Base-by-base conservation (phyloP, 2,797 vertebrate genomes). In the Coilia nasus region DNA sequence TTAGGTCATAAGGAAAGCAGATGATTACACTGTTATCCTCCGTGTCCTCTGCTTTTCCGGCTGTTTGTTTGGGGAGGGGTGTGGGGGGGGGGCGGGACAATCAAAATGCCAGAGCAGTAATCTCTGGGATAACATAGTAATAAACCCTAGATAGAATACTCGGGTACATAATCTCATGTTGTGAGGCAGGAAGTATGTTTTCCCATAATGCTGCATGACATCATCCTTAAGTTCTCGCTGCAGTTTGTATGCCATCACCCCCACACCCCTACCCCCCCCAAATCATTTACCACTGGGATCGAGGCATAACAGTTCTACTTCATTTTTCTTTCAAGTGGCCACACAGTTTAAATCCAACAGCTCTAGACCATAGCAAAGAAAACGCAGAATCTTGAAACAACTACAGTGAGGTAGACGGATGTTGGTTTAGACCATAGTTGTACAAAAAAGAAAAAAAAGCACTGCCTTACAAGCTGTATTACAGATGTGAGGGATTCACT, bases 111-210 rank as follows among this genome's bases (percentile, higher is more conserved):
- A 90, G 86, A 85, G 83, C 87, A 80, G 86, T 92, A 91, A 92
- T 91, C 88, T 91, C 19, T 25, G n/a, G 90, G 91, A 94, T 94
- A 93, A 93, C 85, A 87, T 83, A 87, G 87, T 88, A 92, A 95
- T 93, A 92, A 93, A 92, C 89, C 87, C 87, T 85, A 91, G 91
- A 90, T 92, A 90, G 91, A 92, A 93, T 91, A 92, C 92, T 88
- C 84, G 44, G 83, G 88, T 88, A 87, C 91, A 84, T 92, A 92
- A 93, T 92, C 88, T 88, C 84, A 82, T 87, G 90, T 88, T 57
- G 86, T 87, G 87, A 86, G 82, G 91, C 54, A 83, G 91, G 90
- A 93, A 94, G 91, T 91, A 0, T 35, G 85, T 83, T 90, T 94
- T 93, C 92, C 90, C 90, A 91, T 91, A 88, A 83, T 80, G 87